Percentiles rank a stretch among this genome's conserved stretches.
These are phyloP conservation scores for Neolamprologus hecqui DNA, from an alignment of 2,113 vertebrate species.

Conservation along the genomic window DNA sequence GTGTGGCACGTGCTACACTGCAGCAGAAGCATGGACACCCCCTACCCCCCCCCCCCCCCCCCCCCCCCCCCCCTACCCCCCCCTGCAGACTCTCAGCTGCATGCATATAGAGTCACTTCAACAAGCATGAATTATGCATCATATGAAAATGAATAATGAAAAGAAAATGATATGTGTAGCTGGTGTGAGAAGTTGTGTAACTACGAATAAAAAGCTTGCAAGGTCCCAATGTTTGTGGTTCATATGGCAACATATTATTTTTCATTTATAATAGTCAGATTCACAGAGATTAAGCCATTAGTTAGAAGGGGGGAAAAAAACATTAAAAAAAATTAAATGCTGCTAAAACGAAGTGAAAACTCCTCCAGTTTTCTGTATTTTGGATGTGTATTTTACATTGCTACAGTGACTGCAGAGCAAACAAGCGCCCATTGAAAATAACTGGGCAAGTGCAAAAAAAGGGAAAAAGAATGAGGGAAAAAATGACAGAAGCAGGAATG, in stretches of 20 bases:
- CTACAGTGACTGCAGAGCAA: neutral
- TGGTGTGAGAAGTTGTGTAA: neutral
- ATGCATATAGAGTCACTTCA: neutral
- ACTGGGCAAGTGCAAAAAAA: neutral
- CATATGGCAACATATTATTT: neutral
- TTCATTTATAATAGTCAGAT: neutral
- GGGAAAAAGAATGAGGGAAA: neutral
- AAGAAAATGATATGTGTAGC: conserved; percentile 13
- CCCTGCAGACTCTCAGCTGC: neutral
- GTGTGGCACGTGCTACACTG: neutral
- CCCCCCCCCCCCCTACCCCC: neutral
- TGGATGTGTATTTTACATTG: neutral
- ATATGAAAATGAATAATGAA: conserved; percentile 53
- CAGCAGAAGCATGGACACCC: neutral
- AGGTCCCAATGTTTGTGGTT: neutral
- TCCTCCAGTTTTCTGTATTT: neutral
- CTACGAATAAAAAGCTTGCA: neutral
- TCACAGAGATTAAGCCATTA: neutral
- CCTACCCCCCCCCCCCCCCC: neutral
- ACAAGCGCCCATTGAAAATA: neutral
- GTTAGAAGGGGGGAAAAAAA: accelerated
- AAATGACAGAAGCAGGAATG: neutral
- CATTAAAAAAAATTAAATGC: neutral
- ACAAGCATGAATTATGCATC: conserved; percentile 53
- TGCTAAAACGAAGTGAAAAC: neutral